Evolutionary conservation across 2,888 invertebrate species (phyloP).

Genomic region (Saturnia pavonia): DNA sequence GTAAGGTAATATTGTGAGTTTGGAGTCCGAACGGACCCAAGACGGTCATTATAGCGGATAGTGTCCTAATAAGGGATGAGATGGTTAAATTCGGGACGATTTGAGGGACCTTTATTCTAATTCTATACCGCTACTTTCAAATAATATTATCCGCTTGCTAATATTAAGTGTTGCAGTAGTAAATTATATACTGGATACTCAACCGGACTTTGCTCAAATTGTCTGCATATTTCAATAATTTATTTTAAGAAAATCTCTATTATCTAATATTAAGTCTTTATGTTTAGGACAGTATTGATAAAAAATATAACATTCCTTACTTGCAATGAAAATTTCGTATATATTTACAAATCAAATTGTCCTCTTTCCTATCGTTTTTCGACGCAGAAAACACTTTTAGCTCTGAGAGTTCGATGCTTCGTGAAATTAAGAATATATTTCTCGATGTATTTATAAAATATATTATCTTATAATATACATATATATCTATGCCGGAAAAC

Average conservation of each 20-base stretch:
- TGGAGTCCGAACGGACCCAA: conserved; percentile 1
- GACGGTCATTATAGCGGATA: conserved; percentile 8
- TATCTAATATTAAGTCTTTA: too few species aligned
- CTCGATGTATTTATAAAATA: neutral
- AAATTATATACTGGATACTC: neutral
- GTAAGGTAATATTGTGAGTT: conserved; percentile 3
- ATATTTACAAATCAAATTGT: too few species aligned
- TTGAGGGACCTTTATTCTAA: conserved; percentile 4
- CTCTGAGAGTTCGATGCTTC: too few species aligned
- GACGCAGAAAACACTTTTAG: too few species aligned
- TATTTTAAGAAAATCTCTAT: too few species aligned
- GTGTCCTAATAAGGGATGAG: conserved; percentile 14
- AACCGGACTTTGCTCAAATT: neutral
- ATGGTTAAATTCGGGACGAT: neutral
- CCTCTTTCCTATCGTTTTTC: too few species aligned
- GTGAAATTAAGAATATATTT: neutral
- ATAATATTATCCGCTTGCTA: neutral
- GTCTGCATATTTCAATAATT: neutral
- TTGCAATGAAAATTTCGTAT: too few species aligned
- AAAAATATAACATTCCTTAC: too few species aligned
- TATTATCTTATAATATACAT: too few species aligned
- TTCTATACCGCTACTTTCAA: neutral
- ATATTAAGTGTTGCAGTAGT: neutral
- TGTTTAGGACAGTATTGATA: too few species aligned
- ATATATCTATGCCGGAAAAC: neutral